Percentiles rank a stretch among this genome's conserved stretches.
phyloP scores from a whole-genome alignment of 1,140 invertebrate species.

The Brachionus rubens region DNA sequence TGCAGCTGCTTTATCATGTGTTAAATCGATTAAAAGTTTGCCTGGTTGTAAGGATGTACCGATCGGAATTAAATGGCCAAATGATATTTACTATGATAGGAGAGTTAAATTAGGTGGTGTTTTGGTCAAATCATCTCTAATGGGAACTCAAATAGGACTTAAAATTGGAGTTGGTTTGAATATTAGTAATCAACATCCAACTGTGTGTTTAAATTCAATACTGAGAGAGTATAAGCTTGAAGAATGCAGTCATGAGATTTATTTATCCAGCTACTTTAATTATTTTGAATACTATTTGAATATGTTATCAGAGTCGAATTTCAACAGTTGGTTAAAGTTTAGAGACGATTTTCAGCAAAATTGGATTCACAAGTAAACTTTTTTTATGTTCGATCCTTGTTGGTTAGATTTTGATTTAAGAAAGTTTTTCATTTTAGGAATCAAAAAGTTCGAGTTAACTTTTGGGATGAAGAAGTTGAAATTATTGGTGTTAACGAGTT shows the following conservation, averaged over 20 bases:
- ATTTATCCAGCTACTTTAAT: conserved; percentile 10
- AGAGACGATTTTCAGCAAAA: conserved; percentile 2
- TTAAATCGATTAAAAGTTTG: not conserved
- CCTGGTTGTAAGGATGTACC: not conserved
- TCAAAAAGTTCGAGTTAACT: conserved; percentile 16
- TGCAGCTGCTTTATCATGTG: conserved; percentile 23
- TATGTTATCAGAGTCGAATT: conserved; percentile 21
- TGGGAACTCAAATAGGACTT: not conserved
- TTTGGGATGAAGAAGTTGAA: conserved; percentile 30
- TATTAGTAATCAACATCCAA: conserved; percentile 29
- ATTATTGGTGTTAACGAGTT: conserved; percentile 27
- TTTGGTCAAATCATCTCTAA: conserved; percentile 1
- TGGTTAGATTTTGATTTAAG: not conserved
- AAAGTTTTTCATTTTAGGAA: not conserved
- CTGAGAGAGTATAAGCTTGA: not conserved
- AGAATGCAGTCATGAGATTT: not conserved
- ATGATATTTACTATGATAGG: conserved; percentile 33
- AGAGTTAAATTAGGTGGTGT: conserved; percentile 30
- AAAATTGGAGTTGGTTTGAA: conserved; percentile 38
- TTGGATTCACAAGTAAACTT: conserved; percentile 29
- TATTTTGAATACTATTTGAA: not conserved
- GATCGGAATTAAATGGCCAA: conserved; percentile 34
- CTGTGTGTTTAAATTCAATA: conserved; percentile 4
- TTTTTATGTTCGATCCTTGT: not conserved
- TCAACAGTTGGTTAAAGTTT: not conserved